phyloP scores from a whole-genome alignment of 2,113 vertebrate species.

The Bos indicus region DNA sequence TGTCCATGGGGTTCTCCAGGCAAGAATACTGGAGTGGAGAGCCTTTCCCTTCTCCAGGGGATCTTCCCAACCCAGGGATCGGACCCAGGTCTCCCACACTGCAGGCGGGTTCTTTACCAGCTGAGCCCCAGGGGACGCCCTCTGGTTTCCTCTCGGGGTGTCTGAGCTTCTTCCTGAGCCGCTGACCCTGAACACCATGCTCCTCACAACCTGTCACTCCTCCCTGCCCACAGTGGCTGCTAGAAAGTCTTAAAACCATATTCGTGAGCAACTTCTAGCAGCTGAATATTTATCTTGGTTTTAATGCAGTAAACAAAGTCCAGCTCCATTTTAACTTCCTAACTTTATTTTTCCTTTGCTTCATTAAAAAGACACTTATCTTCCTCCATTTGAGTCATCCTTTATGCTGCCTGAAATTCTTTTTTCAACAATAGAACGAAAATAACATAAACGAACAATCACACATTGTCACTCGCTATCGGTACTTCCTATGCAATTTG shows the following conservation, averaged over 20 bases:
- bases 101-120: neutral
- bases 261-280: neutral
- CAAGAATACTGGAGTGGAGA: neutral
- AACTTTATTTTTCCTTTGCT: neutral
- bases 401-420: neutral
- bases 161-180: neutral
- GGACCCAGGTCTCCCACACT: accelerated
- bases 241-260: neutral
- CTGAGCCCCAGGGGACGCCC: neutral
- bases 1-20: neutral
- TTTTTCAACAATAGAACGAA: neutral
- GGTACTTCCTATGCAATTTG: neutral
- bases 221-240: neutral
- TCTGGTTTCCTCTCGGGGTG: neutral
- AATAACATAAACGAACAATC: neutral
- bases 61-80: neutral
- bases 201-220: neutral
- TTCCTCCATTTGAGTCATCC: neutral
- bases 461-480: neutral
- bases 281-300: neutral
- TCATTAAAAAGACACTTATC: neutral
- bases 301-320: neutral
- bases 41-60: neutral
- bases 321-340: neutral
- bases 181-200: no score